Conservation (phyloP, 2,888 invertebrate genomes). For the Asteroscopus sphinx region DNA sequence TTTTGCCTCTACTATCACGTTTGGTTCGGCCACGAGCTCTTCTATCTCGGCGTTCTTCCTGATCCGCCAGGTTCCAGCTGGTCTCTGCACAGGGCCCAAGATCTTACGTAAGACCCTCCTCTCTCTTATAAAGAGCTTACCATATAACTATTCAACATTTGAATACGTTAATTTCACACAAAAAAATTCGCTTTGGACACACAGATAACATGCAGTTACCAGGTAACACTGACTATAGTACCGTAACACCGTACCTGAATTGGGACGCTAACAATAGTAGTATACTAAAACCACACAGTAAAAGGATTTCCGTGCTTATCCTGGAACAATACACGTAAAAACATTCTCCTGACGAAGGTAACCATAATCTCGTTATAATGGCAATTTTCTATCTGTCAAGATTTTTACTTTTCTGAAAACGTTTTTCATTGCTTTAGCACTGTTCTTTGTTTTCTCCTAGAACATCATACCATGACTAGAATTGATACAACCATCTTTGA, state of each 20-base stretch:
- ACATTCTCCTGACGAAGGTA: conserved; percentile 37
- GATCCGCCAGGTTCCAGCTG: no score
- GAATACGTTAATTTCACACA: neutral
- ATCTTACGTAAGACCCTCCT: no score
- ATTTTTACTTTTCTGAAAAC: conserved; percentile 28
- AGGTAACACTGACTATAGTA: conserved; percentile 16
- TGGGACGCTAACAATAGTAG: conserved; percentile 33
- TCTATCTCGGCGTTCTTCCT: no score
- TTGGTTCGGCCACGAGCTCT: no score
- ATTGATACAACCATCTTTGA: no score
- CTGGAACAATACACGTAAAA: conserved; percentile 40
- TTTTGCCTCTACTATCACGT: no score
- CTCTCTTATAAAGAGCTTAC: no score
- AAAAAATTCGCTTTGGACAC: conserved; percentile 20
- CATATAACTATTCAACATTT: no score
- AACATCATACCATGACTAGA: no score
- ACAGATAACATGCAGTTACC: conserved; percentile 9
- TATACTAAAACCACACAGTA: conserved; percentile 25
- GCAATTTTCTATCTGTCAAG: conserved; percentile 42
- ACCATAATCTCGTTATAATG: conserved; percentile 47
- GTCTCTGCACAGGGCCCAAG: no score
- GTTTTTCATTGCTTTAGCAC: conserved; percentile 16
- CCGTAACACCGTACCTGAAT: conserved; percentile 22
- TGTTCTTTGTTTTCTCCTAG: conserved; percentile 1
- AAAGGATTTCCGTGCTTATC: conserved; percentile 44